A percentile compares a stretch with the other conserved stretches of the same genome.
Conservation (phyloP, 1,140 invertebrate species). For the Solenopsis fugax region DNA sequence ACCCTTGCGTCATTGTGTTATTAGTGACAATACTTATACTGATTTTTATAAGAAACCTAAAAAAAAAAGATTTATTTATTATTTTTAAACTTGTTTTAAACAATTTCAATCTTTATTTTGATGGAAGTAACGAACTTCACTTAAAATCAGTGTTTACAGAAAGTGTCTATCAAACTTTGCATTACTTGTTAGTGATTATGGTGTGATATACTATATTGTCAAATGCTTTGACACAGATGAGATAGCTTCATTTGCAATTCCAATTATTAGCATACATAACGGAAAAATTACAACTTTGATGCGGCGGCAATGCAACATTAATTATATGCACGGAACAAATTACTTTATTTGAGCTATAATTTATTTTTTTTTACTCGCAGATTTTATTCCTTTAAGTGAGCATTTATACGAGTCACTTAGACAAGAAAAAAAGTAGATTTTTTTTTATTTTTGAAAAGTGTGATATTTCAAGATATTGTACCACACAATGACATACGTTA, state of each 20-base stretch:
- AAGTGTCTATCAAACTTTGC: constrained; percentile 1
- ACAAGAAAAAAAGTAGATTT: not conserved
- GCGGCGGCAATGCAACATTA: not conserved
- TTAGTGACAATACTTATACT: not conserved
- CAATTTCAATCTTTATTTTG: not conserved
- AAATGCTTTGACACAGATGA: constrained; percentile 6
- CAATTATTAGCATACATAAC: constrained; percentile 18
- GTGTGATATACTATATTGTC: not conserved
- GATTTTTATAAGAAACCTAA: not conserved
- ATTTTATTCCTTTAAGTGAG: not conserved
- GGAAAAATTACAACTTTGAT: not conserved
- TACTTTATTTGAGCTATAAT: not conserved
- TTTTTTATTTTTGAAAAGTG: not conserved
- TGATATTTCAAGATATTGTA: not conserved
- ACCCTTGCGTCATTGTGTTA: not conserved
- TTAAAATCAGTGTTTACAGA: not conserved
- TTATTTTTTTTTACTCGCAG: not conserved
- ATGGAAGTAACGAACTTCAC: constrained; percentile 1
- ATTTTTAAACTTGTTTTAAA: no score
- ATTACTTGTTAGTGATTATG: constrained; percentile 25
- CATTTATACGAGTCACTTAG: not conserved
- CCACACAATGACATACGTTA: not conserved
- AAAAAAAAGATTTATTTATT: not conserved
- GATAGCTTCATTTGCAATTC: constrained; percentile 21
- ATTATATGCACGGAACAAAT: not conserved